Conservation (phyloP, 2,888 invertebrate genomes). For the Tachystola acroxantha region DNA sequence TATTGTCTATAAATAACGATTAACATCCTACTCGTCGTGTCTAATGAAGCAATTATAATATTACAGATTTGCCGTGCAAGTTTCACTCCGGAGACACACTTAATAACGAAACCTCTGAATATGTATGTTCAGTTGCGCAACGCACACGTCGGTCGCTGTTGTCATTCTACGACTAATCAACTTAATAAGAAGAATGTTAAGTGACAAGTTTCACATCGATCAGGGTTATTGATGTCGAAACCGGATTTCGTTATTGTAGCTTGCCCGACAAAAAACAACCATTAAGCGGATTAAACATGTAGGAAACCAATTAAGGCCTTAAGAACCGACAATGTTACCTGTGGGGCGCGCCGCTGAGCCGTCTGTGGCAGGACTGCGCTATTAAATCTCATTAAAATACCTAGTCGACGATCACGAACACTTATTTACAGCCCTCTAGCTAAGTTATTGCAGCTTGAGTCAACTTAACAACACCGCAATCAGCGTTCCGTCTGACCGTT, state of each 20-base stretch:
- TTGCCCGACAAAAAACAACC: slow-evolving; percentile 49
- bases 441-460: slow-evolving; percentile 54
- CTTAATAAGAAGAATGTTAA: slow-evolving; percentile 34
- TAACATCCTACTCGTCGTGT: slow-evolving; percentile 42
- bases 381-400: slow-evolving; percentile 69
- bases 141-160: slow-evolving; percentile 13
- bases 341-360: slow-evolving; percentile 28
- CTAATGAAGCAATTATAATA: slow-evolving; percentile 51
- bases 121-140: slow-evolving; percentile 13
- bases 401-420: slow-evolving; percentile 60
- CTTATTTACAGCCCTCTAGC: slow-evolving; percentile 51
- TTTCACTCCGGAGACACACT: slow-evolving; percentile 19
- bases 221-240: slow-evolving; percentile 44
- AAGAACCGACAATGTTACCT: slow-evolving; percentile 52
- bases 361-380: slow-evolving; percentile 31
- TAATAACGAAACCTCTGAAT: slow-evolving; percentile 14
- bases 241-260: slow-evolving; percentile 48
- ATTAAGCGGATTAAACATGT: slow-evolving; percentile 64
- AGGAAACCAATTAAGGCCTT: slow-evolving; percentile 65
- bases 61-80: slow-evolving; percentile 31
- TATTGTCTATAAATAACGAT: slow-evolving; percentile 67
- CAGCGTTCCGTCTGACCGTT: slow-evolving; percentile 51
- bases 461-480: slow-evolving; percentile 50
- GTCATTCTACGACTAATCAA: slow-evolving; percentile 26
- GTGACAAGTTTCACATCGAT: slow-evolving; percentile 49